phyloP scores from a whole-genome alignment of 2,888 invertebrate genomes.

The Microplitis manilae region DNA sequence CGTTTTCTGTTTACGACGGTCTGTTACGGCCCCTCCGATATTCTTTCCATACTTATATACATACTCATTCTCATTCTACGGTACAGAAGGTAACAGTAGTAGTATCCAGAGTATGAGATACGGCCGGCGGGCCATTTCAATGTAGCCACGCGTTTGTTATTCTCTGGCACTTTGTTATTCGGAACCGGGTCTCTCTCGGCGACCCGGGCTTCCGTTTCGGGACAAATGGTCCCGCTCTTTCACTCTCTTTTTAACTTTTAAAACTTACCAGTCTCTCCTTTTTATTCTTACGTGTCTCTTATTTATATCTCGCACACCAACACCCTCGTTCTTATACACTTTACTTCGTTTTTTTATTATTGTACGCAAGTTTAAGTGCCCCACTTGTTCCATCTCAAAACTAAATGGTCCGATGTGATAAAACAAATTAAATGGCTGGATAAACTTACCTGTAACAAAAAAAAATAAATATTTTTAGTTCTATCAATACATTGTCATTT shows the following conservation, averaged over 20 bases:
- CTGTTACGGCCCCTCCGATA: neutral
- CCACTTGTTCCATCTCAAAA: constrained; percentile 35
- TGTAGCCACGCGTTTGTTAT: constrained; percentile 71
- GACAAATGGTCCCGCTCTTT: constrained; percentile 59
- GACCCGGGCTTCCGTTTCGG: constrained; percentile 51
- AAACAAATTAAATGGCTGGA: constrained; percentile 38
- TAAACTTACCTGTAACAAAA: constrained; percentile 62
- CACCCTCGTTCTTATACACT: neutral
- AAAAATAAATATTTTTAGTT: constrained; percentile 36
- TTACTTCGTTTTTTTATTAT: constrained; percentile 34
- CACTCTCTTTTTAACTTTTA: constrained; percentile 47
- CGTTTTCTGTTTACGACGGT: constrained; percentile 28
- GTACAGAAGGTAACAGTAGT: constrained; percentile 31
- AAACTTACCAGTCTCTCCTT: constrained; percentile 24
- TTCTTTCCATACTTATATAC: neutral
- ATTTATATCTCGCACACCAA: constrained; percentile 16
- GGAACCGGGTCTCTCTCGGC: constrained; percentile 49
- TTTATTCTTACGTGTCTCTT: constrained; percentile 34
- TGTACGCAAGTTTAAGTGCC: constrained; percentile 5
- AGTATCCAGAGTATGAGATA: constrained; percentile 60
- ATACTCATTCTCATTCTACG: constrained; percentile 31
- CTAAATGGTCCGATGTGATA: constrained; percentile 46
- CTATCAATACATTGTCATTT: neutral
- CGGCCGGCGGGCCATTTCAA: constrained; percentile 68
- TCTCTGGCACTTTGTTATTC: constrained; percentile 71